Evolutionary conservation across 1,140 invertebrate genomes (phyloP).

Genomic region (Philotrypesis tridentata): DNA sequence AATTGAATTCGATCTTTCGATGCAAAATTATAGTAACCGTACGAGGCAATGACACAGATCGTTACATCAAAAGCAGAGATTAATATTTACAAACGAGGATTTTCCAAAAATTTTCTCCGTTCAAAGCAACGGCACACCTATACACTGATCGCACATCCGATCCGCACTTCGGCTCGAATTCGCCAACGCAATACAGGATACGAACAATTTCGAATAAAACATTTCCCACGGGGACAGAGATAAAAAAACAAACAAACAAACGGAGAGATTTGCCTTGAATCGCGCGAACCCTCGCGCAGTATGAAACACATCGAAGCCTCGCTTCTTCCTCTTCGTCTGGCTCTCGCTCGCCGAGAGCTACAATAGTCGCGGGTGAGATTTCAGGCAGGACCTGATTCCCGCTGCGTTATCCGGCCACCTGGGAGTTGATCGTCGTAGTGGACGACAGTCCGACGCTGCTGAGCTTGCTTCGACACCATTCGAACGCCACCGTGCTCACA

Average conservation of each 20-base stretch:
- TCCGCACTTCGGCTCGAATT: too few species aligned
- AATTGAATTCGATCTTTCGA: background rate
- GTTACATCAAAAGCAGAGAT: background rate
- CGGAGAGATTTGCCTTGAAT: too few species aligned
- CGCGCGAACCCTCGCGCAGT: too few species aligned
- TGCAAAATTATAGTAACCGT: background rate
- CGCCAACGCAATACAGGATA: too few species aligned
- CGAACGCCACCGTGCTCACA: slow-evolving; percentile 69
- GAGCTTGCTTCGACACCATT: slow-evolving; percentile 30
- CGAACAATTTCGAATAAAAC: too few species aligned
- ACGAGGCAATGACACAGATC: background rate
- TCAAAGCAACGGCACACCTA: background rate
- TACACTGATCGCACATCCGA: background rate
- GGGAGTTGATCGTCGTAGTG: slow-evolving; percentile 11
- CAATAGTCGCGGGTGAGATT: background rate
- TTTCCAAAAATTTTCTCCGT: background rate
- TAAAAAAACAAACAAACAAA: too few species aligned
- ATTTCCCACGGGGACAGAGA: too few species aligned
- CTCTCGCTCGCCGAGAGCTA: background rate
- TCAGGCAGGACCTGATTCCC: background rate
- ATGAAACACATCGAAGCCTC: background rate
- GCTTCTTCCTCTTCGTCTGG: background rate
- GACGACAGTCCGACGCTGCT: background rate
- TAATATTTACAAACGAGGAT: background rate
- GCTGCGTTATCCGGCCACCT: slow-evolving; percentile 28